Conservation (phyloP, 2,113 vertebrate genomes). For the Rostratula benghalensis region DNA sequence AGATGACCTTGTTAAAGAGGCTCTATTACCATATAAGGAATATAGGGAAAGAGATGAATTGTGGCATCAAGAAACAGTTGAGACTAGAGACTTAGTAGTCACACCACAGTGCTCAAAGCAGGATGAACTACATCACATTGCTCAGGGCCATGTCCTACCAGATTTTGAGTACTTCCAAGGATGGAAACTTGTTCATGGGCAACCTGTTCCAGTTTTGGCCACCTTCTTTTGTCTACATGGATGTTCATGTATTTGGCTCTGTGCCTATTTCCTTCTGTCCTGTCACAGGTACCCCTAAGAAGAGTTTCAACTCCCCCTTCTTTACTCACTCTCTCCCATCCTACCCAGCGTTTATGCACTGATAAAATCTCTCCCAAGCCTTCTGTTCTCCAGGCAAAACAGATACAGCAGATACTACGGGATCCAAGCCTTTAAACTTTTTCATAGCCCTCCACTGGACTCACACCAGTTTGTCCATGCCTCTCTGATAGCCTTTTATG, state of each 20-base stretch:
- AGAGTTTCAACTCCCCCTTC: not conserved
- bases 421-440: not conserved
- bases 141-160: not conserved
- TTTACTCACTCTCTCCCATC: not conserved
- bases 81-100: not conserved
- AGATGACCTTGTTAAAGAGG: not conserved
- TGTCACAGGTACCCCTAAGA: not conserved
- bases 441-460: not conserved
- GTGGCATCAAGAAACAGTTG: not conserved
- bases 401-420: not conserved
- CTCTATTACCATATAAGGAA: not conserved
- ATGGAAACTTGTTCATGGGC: rapidly evolving
- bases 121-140: not conserved
- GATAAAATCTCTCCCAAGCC: not conserved
- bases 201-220: not conserved
- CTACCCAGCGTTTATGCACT: not conserved
- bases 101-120: not conserved
- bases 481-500: not conserved
- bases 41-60: not conserved
- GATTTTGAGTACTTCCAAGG: not conserved
- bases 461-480: not conserved
- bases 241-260: not conserved
- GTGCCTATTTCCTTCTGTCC: not conserved
- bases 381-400: not conserved
- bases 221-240: not conserved